Conservation (phyloP, 1,140 invertebrate genomes). For the Augochlora pura region DNA sequence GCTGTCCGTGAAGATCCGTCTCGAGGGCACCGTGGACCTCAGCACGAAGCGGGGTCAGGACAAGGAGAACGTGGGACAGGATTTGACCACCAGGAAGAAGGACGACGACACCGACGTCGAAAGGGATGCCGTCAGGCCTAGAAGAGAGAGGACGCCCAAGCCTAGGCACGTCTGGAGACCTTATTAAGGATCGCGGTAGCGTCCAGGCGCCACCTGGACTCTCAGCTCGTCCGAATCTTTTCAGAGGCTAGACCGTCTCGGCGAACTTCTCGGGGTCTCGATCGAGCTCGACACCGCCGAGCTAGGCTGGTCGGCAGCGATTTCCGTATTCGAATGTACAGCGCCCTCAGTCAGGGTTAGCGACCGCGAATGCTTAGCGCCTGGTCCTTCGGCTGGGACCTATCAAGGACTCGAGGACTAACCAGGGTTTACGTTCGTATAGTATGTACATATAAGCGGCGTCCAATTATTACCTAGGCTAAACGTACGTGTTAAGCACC, state of each 20-base stretch:
- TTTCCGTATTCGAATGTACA: not conserved
- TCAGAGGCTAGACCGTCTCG: not conserved
- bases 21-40: slow-evolving; percentile 76
- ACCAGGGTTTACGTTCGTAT: slow-evolving; percentile 78
- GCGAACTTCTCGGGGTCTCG: not conserved
- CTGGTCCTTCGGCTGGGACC: slow-evolving; percentile 26
- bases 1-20: slow-evolving; percentile 74
- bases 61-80: slow-evolving; percentile 77
- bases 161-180: slow-evolving; percentile 79
- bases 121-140: slow-evolving; percentile 62
- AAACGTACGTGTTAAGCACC: slow-evolving; percentile 50
- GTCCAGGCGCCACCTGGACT: not conserved
- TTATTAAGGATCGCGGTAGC: slow-evolving; percentile 63
- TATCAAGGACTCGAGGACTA: slow-evolving; percentile 76
- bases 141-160: slow-evolving; percentile 75
- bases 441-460: slow-evolving; percentile 71
- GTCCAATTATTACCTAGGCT: slow-evolving; percentile 59
- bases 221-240: not conserved
- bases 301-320: not conserved
- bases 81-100: slow-evolving; percentile 74
- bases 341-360: not conserved
- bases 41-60: slow-evolving; percentile 74
- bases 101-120: slow-evolving; percentile 71
- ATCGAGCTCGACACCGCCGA: not conserved
- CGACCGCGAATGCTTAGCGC: not conserved